Conservation (phyloP, 1,140 invertebrate genomes). For the Drosophila mayri region DNA sequence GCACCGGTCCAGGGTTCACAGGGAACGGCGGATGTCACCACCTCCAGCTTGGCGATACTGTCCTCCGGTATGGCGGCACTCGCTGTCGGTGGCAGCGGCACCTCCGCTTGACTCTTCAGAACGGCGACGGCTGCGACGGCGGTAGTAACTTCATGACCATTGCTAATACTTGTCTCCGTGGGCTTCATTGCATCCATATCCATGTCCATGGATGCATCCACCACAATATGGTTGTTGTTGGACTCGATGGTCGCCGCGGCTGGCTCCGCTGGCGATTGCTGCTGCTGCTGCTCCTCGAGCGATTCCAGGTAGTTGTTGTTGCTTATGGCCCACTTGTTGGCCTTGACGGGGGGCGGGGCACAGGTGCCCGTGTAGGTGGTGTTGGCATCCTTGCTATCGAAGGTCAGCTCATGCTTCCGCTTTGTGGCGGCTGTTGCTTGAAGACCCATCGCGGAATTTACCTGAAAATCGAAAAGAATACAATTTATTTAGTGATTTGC, state of each 20-base stretch:
- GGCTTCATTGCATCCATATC: conserved; percentile 35
- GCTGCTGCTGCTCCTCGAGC: conserved; percentile 69
- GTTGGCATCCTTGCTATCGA: conserved; percentile 80
- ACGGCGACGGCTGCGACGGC: conserved; percentile 14
- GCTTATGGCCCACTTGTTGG: conserved; percentile 85
- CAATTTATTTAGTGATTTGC: conserved; percentile 52
- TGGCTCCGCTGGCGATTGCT: conserved; percentile 33
- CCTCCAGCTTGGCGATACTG: conserved; percentile 85
- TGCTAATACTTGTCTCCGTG: conserved; percentile 70
- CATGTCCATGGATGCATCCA: conserved; percentile 41
- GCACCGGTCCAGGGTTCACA: conserved; percentile 70
- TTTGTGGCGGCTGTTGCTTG: conserved; percentile 89
- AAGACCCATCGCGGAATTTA: conserved; percentile 91
- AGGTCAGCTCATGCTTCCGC: conserved; percentile 87
- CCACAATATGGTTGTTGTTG: conserved; percentile 68
- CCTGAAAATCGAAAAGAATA: conserved; percentile 86
- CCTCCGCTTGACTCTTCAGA: conserved; percentile 67
- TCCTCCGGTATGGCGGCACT: conserved; percentile 84
- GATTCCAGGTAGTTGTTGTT: conserved; percentile 84
- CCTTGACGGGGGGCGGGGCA: conserved; percentile 85
- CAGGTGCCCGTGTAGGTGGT: conserved; percentile 79
- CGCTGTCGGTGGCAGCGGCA: conserved; percentile 77
- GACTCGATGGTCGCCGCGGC: conserved; percentile 40
- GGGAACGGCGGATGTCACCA: conserved; percentile 68
- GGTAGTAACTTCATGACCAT: conserved; percentile 83